Evolutionary conservation across 2,888 invertebrate species (phyloP).

Genomic region (Drosophila austrosaltans): DNA sequence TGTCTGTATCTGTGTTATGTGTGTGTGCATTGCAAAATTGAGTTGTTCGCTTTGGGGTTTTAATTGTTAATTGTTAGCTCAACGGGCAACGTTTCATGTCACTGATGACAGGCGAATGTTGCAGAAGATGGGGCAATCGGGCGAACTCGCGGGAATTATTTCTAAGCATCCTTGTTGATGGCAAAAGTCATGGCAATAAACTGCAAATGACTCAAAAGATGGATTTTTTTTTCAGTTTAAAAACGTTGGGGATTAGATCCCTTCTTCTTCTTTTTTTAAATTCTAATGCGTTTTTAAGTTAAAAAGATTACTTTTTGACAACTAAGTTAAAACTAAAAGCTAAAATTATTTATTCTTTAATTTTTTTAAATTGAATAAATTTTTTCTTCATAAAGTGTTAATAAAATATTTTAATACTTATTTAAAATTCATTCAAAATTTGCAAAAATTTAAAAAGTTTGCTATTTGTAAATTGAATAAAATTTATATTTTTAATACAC

Average conservation of each 20-base stretch:
- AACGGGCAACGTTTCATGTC: conserved; percentile 52
- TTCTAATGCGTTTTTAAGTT: no score
- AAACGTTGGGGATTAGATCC: background rate
- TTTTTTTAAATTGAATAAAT: no score
- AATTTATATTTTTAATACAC: no score
- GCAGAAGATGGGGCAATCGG: background rate
- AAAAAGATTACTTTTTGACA: no score
- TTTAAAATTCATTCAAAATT: no score
- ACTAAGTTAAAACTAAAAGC: no score
- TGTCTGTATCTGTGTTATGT: conserved; percentile 10
- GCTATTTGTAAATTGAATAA: no score
- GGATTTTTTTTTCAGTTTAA: background rate
- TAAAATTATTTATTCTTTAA: no score
- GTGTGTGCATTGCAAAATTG: conserved; percentile 62
- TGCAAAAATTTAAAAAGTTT: no score
- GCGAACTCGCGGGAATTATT: conserved; percentile 1
- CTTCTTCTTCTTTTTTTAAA: no score
- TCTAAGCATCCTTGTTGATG: conserved; percentile 1
- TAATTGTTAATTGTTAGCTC: conserved; percentile 77
- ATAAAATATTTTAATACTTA: no score
- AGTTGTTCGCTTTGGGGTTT: conserved; percentile 78
- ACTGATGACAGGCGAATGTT: conserved; percentile 58
- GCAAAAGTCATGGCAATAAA: conserved; percentile 8
- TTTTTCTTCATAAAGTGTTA: no score
- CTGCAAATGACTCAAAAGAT: background rate